Evolutionary conservation across 2,113 vertebrate genomes (phyloP), one percentile per base, ranked within the genome.

Genomic region (Cyphomyrus plagiostoma): DNA sequence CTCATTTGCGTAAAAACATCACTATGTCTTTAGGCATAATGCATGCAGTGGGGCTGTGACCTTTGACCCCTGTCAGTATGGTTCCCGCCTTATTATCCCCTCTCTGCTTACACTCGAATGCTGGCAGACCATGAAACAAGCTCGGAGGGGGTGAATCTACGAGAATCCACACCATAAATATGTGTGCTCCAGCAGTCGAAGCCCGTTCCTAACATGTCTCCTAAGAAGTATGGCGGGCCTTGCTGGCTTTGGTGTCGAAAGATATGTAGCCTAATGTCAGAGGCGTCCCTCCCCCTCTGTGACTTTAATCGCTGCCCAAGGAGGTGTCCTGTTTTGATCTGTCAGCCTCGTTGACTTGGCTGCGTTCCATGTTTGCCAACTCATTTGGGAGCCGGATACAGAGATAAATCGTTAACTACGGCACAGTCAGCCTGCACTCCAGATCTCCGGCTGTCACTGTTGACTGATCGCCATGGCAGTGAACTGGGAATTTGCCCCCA

Each of bases 331-430:
- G 35, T 77, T 87, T 89, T 30, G 91, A 92, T 91, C 93, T 49
- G 23, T 92, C 4, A 91, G 93, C 91, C 93, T 93, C 92, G 94
- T 95, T 94, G 94, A 95, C 94, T 94, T 91, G 3, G 86, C 90
- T 88, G 90, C 89, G 92, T 92, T 93, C 91, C 77, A 84, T 95
- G 94, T 95, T 95, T 95, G 93, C 93, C 92, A 93, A 95, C 93
- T 94, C 94, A 92, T 95, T 94, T 91, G 93, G 92, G 93, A 94
- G 94, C 94, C 94, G 94, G 93, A 95, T 95, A 91, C 90, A 58
- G 90, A 90, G 91, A 94, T 94, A 93, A 95, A 95, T 95, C 92
- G 94, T 95, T 95, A 94, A 95, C 93, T 94, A 94, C 92, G 91
- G 92, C 92, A 6, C 91, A 94, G 95, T 95, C 94, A 93, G 92